Evolutionary conservation across 2,888 invertebrate genomes (phyloP), one percentile per base, ranked within the genome.

Genomic region (Allacma fusca): DNA sequence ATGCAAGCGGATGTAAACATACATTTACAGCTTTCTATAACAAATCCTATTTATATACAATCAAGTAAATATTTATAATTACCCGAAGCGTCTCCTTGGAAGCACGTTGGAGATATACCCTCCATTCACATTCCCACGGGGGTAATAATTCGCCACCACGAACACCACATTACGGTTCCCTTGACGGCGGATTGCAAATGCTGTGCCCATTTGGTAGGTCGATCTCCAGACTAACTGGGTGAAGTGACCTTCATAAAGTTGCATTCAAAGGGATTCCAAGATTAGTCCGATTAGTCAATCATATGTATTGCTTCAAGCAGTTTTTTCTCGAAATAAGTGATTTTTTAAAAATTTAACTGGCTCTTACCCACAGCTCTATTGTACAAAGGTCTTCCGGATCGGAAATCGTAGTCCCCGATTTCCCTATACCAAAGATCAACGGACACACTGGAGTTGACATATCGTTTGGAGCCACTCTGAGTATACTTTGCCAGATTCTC

Each of bases 341-440:
- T n/a, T n/a, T n/a, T n/a, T n/a, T n/a, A n/a, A n/a, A n/a, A n/a
- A n/a, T n/a, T n/a, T n/a, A n/a, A n/a, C n/a, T n/a, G n/a, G n/a
- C 16, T 21, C 34, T 65, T 76, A 72, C 79, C 76, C 44, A 81
- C 78, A 70, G 77, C 29, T 23, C 69, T 62, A 76, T 78, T 19
- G 71, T 76, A 71, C 62, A 77, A 80, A 21, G 74, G 65, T 16
- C 9, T n/a, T 0, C 78, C 80, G 0, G 59, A 76, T 0, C 26
- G 5, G 69, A 81, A 83, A 64, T 83, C 77, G 23, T 81, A 83
- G 26, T 81, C 81, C 29, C 81, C 79, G 16, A 83, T 78, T 77
- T 83, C 82, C 69, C 81, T 78, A 40, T 83, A 83, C 81, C 81
- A 83, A 1, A 79, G 29, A 13, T 67, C 34, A 0, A 83, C 79